These are phyloP conservation scores for Lepilemur ruficaudatus DNA, from an alignment of 2,797 vertebrate genomes.

Conservation along the genomic window DNA sequence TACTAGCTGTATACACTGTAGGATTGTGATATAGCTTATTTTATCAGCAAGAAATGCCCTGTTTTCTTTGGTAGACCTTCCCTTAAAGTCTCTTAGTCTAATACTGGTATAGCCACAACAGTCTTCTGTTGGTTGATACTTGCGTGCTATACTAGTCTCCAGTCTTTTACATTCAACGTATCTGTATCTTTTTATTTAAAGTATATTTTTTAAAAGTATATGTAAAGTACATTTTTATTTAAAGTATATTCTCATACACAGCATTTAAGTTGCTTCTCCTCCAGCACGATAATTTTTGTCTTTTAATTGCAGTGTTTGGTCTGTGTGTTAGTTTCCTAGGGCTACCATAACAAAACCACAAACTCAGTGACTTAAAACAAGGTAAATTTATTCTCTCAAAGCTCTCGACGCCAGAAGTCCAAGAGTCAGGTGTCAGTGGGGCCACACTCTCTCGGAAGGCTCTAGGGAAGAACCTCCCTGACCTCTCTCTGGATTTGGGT, in stretches of 20 bases:
- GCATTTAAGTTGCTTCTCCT: background rate
- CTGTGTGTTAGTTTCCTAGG: background rate
- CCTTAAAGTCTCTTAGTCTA: background rate
- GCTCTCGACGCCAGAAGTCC: background rate
- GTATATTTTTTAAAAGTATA: background rate
- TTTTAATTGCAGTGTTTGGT: background rate
- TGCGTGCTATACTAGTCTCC: background rate
- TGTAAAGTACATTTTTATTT: background rate
- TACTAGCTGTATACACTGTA: background rate
- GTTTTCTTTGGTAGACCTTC: background rate
- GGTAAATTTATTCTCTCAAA: background rate
- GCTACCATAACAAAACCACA: background rate
- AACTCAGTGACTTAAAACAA: background rate
- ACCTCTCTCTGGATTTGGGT: background rate
- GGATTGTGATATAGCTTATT: background rate
- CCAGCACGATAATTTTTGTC: background rate
- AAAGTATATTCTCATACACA: background rate
- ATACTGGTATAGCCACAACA: background rate
- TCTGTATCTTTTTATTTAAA: background rate
- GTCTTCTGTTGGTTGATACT: background rate
- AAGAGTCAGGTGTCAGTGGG: background rate
- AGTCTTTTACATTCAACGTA: background rate
- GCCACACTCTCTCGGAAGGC: background rate
- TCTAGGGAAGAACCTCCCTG: background rate
- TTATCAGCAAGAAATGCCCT: background rate